Conservation (phyloP, 1,140 invertebrate genomes). For the Zaprionus taronus region DNA sequence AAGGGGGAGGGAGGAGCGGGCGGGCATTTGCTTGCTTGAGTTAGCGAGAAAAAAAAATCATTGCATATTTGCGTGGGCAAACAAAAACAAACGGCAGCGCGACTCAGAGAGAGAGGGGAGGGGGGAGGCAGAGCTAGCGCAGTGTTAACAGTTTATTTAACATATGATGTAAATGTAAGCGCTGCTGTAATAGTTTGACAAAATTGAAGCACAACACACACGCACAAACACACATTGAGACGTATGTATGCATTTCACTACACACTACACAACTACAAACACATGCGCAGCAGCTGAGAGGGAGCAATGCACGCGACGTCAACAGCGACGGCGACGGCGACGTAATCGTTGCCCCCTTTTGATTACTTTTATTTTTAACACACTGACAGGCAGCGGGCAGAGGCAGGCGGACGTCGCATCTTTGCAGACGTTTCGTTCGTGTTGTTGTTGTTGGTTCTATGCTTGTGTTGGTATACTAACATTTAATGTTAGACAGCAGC, state of each 20-base stretch:
- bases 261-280: constrained; percentile 45
- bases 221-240: constrained; percentile 2
- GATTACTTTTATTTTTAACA: constrained; percentile 74
- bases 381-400: constrained; percentile 21
- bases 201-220: constrained; percentile 43
- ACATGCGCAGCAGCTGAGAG: constrained; percentile 77
- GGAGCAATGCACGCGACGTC: constrained; percentile 72
- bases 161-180: constrained; percentile 79
- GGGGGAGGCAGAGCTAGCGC: constrained; percentile 19
- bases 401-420: constrained; percentile 44
- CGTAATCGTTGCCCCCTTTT: constrained; percentile 60
- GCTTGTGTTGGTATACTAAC: constrained; percentile 72
- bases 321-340: constrained; percentile 40
- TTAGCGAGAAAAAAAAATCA: constrained; percentile 60
- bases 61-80: constrained; percentile 81
- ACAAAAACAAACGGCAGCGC: constrained; percentile 57
- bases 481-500: constrained; percentile 65
- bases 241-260: constrained; percentile 29
- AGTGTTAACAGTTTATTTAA: constrained; percentile 72
- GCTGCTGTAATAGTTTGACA: constrained; percentile 73
- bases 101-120: constrained; percentile 7
- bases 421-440: constrained; percentile 45
- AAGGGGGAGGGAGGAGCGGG: not conserved
- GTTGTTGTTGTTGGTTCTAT: constrained; percentile 27
- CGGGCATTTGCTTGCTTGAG: not conserved